Percentiles rank a stretch among this genome's conserved stretches.
Evolutionary conservation across 2,797 vertebrate species (phyloP).

Genomic region (Phataginus tetradactyla): DNA sequence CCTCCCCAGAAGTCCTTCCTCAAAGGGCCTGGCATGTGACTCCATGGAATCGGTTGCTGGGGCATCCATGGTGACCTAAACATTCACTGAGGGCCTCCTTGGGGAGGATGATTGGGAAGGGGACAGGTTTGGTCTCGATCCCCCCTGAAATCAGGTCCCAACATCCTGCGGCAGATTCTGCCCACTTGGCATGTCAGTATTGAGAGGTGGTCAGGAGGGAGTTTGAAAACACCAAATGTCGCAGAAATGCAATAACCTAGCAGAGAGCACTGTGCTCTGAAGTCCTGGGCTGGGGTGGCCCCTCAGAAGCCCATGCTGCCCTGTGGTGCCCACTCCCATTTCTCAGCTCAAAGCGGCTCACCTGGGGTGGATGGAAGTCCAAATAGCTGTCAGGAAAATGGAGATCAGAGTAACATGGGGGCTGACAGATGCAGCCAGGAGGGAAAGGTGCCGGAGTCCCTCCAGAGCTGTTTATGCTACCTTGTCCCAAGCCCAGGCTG

Average conservation of each 20-base stretch:
- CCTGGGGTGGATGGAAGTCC: not conserved
- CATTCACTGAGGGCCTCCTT: not conserved
- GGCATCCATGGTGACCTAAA: not conserved
- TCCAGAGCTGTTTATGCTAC: not conserved
- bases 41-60: not conserved
- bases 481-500: not conserved
- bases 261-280: not conserved
- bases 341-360: not conserved
- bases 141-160: not conserved
- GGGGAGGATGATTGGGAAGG: not conserved
- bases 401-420: not conserved
- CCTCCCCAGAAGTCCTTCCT: not conserved
- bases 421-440: not conserved
- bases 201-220: not conserved
- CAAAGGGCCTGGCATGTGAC: not conserved
- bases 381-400: not conserved
- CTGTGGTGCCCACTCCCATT: not conserved
- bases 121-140: not conserved
- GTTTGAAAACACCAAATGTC: not conserved
- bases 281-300: not conserved
- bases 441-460: not conserved
- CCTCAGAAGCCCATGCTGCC: not conserved
- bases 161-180: not conserved
- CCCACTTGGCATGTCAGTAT: not conserved
- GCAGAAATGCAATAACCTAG: not conserved